Evolutionary conservation across 92 coral and sea anemone species (phyloP), one percentile per base, ranked within the genome.

Genomic region (Hydrozoanthus gracilis): DNA sequence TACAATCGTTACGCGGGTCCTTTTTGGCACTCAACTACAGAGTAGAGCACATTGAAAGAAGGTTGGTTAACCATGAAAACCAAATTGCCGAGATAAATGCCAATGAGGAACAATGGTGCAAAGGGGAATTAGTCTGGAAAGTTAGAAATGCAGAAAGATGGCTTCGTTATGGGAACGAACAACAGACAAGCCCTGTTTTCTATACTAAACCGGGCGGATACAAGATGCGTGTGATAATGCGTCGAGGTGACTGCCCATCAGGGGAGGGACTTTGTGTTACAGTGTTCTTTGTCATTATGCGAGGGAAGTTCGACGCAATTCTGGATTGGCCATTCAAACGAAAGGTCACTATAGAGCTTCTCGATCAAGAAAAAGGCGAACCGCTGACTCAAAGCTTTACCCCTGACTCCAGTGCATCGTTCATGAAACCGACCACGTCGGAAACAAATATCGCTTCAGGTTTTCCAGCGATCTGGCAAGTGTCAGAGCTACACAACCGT

Each of bases 291-390:
- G 84, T 79, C 4, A 48, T 79, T 3, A 79, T 79, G 84, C 71
- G 71, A 6, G 84, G 84, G 4, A 71, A 79, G 44, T 45, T 8
- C 18, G 84, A 79, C 44, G n/a, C 72, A 9, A 7, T 60, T 4
- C 71, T 79, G 55, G 55, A 16, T 67, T 79, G 84, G 84, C 84
- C 84, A 6, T 79, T 79, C 54, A 18, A 48, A 44, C 84, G 62
- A 18, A 61, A 79, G 69, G 45, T 79, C 10, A 61, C 72, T 4
- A 79, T 79, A 54, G 62, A 2, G 72, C 12, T 79, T 9, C 15
- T 61, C 3, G 71, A 79, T 46, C 84, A 79, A 44, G 84, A 45
- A 17, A 44, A 44, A 64, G 66, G 2, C 3, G 16, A 54, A 9
- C 16, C 69, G 14, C 69, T 51, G 39, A 12, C 27, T 27, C 83